phyloP scores from a whole-genome alignment of 2,888 invertebrate species.

The Dascillus cervinus region DNA sequence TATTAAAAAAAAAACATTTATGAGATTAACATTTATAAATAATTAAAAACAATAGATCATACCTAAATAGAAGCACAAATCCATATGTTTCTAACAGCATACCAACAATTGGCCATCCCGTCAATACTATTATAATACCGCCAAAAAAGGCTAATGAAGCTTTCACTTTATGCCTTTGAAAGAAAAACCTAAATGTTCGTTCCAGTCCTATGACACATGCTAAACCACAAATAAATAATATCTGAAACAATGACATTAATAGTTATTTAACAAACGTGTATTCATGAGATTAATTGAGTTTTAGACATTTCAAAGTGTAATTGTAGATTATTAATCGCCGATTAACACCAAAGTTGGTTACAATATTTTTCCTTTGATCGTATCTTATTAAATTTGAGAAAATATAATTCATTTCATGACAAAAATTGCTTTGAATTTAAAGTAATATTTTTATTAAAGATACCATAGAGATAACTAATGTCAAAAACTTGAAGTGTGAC shows the following conservation, averaged over 20 bases:
- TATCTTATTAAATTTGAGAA: no score
- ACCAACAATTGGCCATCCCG: conserved; percentile 94
- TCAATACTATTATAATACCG: conserved; percentile 83
- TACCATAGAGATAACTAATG: no score
- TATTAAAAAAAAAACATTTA: conserved; percentile 8
- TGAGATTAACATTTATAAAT: conserved; percentile 1
- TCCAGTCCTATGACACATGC: conserved; percentile 95
- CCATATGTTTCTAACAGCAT: conserved; percentile 97
- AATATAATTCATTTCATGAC: no score
- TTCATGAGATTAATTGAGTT: no score
- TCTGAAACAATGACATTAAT: conserved; percentile 54
- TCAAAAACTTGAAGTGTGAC: no score
- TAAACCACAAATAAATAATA: conserved; percentile 90
- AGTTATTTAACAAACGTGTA: no score
- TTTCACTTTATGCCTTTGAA: conserved; percentile 91
- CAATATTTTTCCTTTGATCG: no score
- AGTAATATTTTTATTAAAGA: no score
- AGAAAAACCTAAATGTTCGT: conserved; percentile 94
- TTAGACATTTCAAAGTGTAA: no score
- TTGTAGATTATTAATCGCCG: no score
- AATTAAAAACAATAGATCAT: conserved; percentile 21
- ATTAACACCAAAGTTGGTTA: no score
- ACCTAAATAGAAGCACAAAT: conserved; percentile 81
- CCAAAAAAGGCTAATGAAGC: conserved; percentile 86
- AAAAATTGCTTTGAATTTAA: no score